A percentile compares a stretch with the other conserved stretches of the same genome.
These are phyloP conservation scores for Drosophila truncata DNA, from an alignment of 1,140 invertebrate species.

Conservation along the genomic window DNA sequence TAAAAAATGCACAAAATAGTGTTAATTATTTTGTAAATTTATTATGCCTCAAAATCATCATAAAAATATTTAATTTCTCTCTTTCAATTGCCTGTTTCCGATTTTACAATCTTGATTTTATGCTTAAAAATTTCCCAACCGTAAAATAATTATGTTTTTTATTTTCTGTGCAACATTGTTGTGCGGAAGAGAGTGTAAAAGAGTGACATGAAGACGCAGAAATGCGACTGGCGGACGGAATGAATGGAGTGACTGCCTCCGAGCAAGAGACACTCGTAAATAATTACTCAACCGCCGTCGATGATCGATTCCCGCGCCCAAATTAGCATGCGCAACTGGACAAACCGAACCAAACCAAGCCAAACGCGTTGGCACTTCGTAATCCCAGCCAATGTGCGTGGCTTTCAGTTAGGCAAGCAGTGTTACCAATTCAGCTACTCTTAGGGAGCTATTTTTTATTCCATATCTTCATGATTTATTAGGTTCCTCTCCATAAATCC, in stretches of 20 bases:
- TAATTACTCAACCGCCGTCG: constrained; percentile 57
- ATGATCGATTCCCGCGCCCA: constrained; percentile 66
- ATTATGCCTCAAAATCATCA: not conserved
- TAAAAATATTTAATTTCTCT: constrained; percentile 1
- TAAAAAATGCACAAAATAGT: not conserved
- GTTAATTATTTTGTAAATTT: constrained; percentile 4
- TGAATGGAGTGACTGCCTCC: constrained; percentile 43
- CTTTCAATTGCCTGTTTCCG: not conserved
- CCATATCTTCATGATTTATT: too few species aligned
- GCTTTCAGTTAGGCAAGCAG: constrained; percentile 31
- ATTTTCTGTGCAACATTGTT: constrained; percentile 16
- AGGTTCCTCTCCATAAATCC: not conserved
- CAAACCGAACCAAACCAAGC: constrained; percentile 13
- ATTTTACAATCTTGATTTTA: constrained; percentile 13
- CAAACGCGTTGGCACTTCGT: constrained; percentile 25
- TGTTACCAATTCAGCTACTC: constrained; percentile 1
- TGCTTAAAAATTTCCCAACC: constrained; percentile 1
- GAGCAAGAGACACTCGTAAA: constrained; percentile 56
- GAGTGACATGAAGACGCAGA: constrained; percentile 31
- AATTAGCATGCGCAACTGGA: constrained; percentile 78
- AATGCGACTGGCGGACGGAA: constrained; percentile 40
- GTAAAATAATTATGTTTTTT: constrained; percentile 24
- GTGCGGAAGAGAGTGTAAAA: constrained; percentile 24
- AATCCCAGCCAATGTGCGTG: constrained; percentile 41
- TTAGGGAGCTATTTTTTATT: not conserved